Evolutionary conservation across 2,797 vertebrate species (phyloP).

Genomic region (Heterohyrax brucei): DNA sequence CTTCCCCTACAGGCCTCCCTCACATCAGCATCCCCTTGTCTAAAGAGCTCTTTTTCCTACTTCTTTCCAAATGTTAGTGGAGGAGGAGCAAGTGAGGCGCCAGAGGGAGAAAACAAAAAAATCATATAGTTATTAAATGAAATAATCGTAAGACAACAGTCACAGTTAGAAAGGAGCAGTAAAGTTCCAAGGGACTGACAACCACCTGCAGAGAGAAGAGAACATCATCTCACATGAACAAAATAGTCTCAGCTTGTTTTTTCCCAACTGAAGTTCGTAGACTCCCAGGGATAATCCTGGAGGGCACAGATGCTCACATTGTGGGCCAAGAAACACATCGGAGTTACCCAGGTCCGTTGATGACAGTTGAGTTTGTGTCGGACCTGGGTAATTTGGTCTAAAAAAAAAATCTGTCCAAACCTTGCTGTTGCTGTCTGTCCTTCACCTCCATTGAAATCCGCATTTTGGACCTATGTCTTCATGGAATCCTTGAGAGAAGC

Average conservation of each 20-base stretch:
- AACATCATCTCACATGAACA: constrained; percentile 50
- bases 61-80: constrained; percentile 22
- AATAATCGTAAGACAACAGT: constrained; percentile 76
- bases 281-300: background rate
- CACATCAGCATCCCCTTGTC: background rate
- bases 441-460: constrained; percentile 81
- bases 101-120: constrained; percentile 41
- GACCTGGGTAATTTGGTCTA: constrained; percentile 56
- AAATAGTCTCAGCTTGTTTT: constrained; percentile 57
- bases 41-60: constrained; percentile 45
- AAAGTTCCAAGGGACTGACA: constrained; percentile 76
- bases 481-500: constrained; percentile 76
- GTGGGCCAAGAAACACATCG: background rate
- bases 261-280: background rate
- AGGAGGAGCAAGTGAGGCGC: constrained; percentile 64
- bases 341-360: constrained; percentile 20
- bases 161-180: constrained; percentile 74
- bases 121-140: constrained; percentile 59
- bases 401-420: background rate
- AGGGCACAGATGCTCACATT: background rate
- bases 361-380: constrained; percentile 34
- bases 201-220: constrained; percentile 70
- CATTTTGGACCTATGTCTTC: constrained; percentile 76
- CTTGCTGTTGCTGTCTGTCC: background rate
- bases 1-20: constrained; percentile 56